Base-by-base conservation (phyloP, 2,888 invertebrate genomes). In the Leistus spinibarbis region DNA sequence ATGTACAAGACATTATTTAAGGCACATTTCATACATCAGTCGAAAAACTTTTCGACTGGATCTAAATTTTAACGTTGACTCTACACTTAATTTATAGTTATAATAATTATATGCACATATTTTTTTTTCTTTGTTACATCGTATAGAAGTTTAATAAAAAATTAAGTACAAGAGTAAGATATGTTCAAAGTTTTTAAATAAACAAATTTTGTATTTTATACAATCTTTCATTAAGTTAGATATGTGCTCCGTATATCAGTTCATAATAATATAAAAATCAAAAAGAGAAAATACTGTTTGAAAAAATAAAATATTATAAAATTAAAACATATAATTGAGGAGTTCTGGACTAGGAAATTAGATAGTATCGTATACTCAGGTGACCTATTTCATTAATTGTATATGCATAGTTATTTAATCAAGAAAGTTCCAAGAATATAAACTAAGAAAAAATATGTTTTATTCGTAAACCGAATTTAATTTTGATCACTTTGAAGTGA, bases 1-100 rank as follows among this genome's bases (percentile, higher is more conserved):
- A 75, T 75, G 69, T 75, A 75, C 75, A 75, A 75, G 75, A 75
- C 67, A 74, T 68, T 73, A 69, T 69, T 75, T 75, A 75, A 75
- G 75, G 75, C 75, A 75, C 75, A 75, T 64, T 73, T 73, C 62
- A 53, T 67, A 67, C 56, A 72, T 22, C 67, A 73, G 67, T 67
- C 67, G 67, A 67, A 16, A 27, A 66, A 23, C 64, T 64, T 54
- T 71, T 53, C 54, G 71, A 54, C 71, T 64, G 64, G 23, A 40
- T 40, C 22, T 64, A 23, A 64, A 22, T 22, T 68, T 22, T 68
- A 56, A 40, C 54, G 22, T 53, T 54, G 20, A 54, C 23, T 64
- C 27, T 62, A 53, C 63, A 62, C 60, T 70, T 66, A 72, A 66
- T 64, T 72, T 69, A 69, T 53, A 69, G 13, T 69, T 69, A 40